Base-by-base conservation (phyloP, 2,888 invertebrate species). In the Drosophila infuscata region DNA sequence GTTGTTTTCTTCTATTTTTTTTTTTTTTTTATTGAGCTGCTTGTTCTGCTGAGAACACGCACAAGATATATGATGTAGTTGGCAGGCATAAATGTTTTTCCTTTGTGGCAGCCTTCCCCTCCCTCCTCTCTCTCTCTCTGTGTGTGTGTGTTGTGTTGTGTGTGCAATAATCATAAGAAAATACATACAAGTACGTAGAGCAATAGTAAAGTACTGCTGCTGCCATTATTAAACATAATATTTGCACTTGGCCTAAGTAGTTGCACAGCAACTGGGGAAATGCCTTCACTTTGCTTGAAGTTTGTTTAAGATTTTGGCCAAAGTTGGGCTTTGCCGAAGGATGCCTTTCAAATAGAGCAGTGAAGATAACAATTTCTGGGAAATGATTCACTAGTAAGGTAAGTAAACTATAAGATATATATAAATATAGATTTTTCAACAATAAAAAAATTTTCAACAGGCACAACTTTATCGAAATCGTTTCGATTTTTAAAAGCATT, bases 171-270 rank as follows among this genome's bases (percentile, higher is more conserved):
- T 62, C 66, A 57, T 63, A 69, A 63, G 63, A 61, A 66, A 74
- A 76, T 76, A 72, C 61, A 25, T 52, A 57, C 35, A 66, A 63
- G 70, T 62, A 65, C 30, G n/a, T 15, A 25, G 1, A 11, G 8
- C 7, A 46, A 25, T 46, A 29, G 25, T 43, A n/a, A 35, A 35
- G 41, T 49, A 46, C 57, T 41, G 60, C 52, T 57, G 51, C 65
- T 54, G 38, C 62, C 74, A 78, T 78, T 79, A 78, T 65, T 78
- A 70, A 74, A 67, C 70, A 74, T 30, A 78, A 78, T 78, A 79
- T 78, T 78, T 79, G 64, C 52, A 35, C 61, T 67, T 63, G 49
- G 48, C 61, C 69, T 74, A 43, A 57, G 57, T 43, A 43, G 48
- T 61, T 68, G 33, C 38, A n/a, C 12, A 49, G 52, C 35, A 48